Evolutionary conservation across 2,113 vertebrate genomes (phyloP).

Genomic region (Plectropomus leopardus): DNA sequence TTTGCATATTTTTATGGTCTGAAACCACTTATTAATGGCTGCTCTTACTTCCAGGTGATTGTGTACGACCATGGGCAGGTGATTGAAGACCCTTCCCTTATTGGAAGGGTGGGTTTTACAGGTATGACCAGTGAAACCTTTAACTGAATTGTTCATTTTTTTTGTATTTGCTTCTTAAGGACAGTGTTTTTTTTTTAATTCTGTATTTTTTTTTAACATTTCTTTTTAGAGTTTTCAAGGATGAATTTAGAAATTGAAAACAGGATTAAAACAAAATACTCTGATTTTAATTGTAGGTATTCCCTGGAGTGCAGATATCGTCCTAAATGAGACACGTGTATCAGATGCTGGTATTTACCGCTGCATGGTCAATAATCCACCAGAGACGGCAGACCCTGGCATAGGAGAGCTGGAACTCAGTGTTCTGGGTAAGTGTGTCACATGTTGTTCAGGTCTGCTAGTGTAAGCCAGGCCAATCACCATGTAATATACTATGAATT

Average conservation of each 20-base stretch:
- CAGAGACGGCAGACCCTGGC: slow-evolving; percentile 81
- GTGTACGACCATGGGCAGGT: slow-evolving; percentile 87
- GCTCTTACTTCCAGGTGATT: slow-evolving; percentile 81
- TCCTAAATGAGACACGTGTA: slow-evolving; percentile 83
- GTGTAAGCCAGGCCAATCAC: neutral
- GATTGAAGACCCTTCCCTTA: slow-evolving; percentile 84
- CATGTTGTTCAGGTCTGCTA: neutral
- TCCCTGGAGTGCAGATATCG: slow-evolving; percentile 85
- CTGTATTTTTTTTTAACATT: too few relatives aligned
- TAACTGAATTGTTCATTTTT: neutral
- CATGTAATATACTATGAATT: neutral
- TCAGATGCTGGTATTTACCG: slow-evolving; percentile 87
- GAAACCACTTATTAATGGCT: neutral
- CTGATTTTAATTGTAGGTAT: slow-evolving; percentile 52
- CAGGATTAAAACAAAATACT: neutral
- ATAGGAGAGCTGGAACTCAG: slow-evolving; percentile 85
- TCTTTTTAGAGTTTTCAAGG: neutral
- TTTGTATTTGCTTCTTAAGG: neutral
- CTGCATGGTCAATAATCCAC: slow-evolving; percentile 89
- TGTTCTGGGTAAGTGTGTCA: slow-evolving; percentile 79
- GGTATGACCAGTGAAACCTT: slow-evolving; percentile 39
- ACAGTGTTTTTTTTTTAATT: neutral
- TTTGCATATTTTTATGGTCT: neutral
- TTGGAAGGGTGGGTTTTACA: slow-evolving; percentile 84
- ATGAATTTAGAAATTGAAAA: neutral